Evolutionary conservation across 2,797 vertebrate genomes (phyloP).

Genomic region (Crenichthys baileyi): DNA sequence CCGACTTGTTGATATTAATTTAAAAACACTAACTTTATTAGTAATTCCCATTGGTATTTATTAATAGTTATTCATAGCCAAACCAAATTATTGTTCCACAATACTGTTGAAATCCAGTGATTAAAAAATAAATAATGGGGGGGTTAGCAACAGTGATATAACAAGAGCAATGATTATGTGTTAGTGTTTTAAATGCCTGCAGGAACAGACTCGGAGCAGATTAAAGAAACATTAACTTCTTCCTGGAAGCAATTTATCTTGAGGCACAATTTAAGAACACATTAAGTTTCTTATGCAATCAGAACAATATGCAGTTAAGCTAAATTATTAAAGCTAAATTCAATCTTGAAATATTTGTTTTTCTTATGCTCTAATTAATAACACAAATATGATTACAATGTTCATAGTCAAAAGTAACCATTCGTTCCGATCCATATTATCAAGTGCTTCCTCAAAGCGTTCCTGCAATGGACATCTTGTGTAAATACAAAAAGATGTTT

Average conservation of each 20-base stretch:
- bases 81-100: background rate
- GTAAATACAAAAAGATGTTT: background rate
- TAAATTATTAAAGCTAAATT: slow-evolving; percentile 30
- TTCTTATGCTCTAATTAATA: slow-evolving; percentile 31
- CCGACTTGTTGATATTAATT: too few species aligned
- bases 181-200: slow-evolving; percentile 32
- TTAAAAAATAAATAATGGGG: slow-evolving; percentile 18
- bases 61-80: too few species aligned
- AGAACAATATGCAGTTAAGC: slow-evolving; percentile 10
- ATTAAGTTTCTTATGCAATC: slow-evolving; percentile 38
- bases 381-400: slow-evolving; percentile 20
- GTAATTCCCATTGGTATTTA: too few species aligned
- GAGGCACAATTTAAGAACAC: slow-evolving; percentile 31
- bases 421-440: background rate
- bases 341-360: slow-evolving; percentile 29
- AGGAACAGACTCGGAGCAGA: slow-evolving; percentile 33
- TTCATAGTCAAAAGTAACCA: slow-evolving; percentile 5
- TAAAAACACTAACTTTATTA: too few species aligned
- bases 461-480: background rate
- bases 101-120: background rate
- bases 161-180: slow-evolving; percentile 46
- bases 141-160: slow-evolving; percentile 48
- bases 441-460: background rate
- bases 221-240: slow-evolving; percentile 45
- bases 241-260: slow-evolving; percentile 48